Conservation (phyloP, 1,140 invertebrate genomes). For the Lamellibrachia luymesi region DNA sequence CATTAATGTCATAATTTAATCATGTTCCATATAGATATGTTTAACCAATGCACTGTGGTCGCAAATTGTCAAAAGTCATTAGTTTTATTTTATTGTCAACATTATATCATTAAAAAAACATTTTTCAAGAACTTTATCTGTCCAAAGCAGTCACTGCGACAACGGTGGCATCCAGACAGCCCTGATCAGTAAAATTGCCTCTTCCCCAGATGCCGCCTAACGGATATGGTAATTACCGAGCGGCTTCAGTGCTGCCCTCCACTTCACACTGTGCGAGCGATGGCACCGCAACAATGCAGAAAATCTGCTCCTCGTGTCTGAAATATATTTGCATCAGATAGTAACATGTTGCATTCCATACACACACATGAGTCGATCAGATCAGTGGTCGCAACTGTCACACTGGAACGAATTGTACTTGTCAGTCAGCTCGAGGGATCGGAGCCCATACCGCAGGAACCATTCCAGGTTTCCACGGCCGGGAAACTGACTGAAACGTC, state of each 20-base stretch:
- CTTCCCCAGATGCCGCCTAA: background rate
- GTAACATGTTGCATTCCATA: background rate
- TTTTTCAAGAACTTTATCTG: background rate
- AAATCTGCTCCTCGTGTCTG: background rate
- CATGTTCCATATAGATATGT: background rate
- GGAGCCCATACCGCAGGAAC: background rate
- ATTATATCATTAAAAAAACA: background rate
- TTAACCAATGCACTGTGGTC: background rate
- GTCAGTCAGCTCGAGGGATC: background rate
- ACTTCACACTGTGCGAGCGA: background rate
- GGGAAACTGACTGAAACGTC: background rate
- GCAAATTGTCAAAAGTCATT: background rate
- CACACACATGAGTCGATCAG: background rate
- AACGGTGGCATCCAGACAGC: background rate
- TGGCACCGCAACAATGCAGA: background rate
- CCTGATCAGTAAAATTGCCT: background rate
- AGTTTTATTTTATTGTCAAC: background rate
- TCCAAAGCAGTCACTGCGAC: too few species aligned
- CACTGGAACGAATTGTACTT: background rate
- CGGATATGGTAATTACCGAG: background rate
- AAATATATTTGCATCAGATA: constrained; percentile 6
- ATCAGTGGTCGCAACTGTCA: background rate
- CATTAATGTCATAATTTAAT: background rate
- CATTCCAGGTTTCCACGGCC: background rate
- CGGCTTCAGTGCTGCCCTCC: background rate